Percentiles rank a stretch among this genome's conserved stretches.
These are phyloP conservation scores for Allophyes oxyacanthae DNA, from an alignment of 2,888 invertebrate genomes.

Conservation along the genomic window DNA sequence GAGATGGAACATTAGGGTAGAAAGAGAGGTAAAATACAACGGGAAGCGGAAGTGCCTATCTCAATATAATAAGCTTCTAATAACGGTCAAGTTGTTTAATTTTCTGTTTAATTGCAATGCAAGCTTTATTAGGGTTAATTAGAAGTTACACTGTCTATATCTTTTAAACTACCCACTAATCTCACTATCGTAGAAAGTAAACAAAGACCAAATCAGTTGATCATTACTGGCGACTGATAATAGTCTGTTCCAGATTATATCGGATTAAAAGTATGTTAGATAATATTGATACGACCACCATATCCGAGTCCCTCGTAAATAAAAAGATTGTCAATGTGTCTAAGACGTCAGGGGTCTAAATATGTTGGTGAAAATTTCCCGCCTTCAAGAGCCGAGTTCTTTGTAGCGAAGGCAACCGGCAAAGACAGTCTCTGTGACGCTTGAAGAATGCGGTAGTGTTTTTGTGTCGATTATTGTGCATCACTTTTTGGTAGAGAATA, in stretches of 20 bases:
- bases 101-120: too few species aligned
- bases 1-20: too few species aligned
- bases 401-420: slow-evolving; percentile 32
- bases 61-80: too few species aligned
- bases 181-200: slow-evolving; percentile 61
- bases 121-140: too few species aligned
- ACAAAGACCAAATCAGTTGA: slow-evolving; percentile 69
- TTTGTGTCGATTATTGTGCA: slow-evolving; percentile 10
- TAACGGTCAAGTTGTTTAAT: too few species aligned
- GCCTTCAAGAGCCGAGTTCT: slow-evolving; percentile 53
- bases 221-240: slow-evolving; percentile 72
- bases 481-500: slow-evolving; percentile 19
- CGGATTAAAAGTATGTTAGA: slow-evolving; percentile 68
- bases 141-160: slow-evolving; percentile 16
- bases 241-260: slow-evolving; percentile 67
- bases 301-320: slow-evolving; percentile 45
- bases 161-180: slow-evolving; percentile 39
- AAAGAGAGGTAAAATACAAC: too few species aligned
- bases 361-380: slow-evolving; percentile 55
- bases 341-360: slow-evolving; percentile 40
- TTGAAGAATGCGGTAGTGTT: slow-evolving; percentile 43
- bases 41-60: too few species aligned
- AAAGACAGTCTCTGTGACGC: slow-evolving; percentile 52
- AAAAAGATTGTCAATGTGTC: slow-evolving; percentile 27
- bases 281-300: slow-evolving; percentile 56